phyloP scores from a whole-genome alignment of 1,140 invertebrate genomes.

The Polypedilum vanderplanki region DNA sequence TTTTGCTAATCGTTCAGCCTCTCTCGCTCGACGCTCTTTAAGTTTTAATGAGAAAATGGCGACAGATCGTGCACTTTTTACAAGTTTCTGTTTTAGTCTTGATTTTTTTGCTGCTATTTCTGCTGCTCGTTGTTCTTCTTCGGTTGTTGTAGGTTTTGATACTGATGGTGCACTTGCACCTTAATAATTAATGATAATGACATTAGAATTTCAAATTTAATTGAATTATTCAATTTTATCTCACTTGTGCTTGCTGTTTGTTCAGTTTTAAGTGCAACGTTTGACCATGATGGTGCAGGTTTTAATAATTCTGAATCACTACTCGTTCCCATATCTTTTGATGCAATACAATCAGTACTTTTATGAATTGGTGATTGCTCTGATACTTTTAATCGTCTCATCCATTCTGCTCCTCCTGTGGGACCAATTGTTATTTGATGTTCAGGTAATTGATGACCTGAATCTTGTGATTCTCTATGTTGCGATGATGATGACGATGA shows the following conservation, averaged over 20 bases:
- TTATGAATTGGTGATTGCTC: slow-evolving; percentile 51
- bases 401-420: slow-evolving; percentile 58
- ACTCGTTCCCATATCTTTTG: slow-evolving; percentile 47
- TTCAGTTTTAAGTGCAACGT: slow-evolving; percentile 35
- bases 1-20: slow-evolving; percentile 52
- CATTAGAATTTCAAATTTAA: slow-evolving; percentile 38
- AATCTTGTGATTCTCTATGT: background rate
- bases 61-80: slow-evolving; percentile 72
- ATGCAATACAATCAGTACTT: slow-evolving; percentile 60
- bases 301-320: slow-evolving; percentile 40
- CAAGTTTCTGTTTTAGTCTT: slow-evolving; percentile 50
- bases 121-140: slow-evolving; percentile 37
- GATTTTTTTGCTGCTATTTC: slow-evolving; percentile 60
- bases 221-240: slow-evolving; percentile 31
- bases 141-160: background rate
- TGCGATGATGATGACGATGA: slow-evolving; percentile 10
- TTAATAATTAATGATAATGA: slow-evolving; percentile 35
- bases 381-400: slow-evolving; percentile 49
- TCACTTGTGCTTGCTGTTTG: slow-evolving; percentile 31
- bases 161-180: slow-evolving; percentile 41
- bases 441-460: slow-evolving; percentile 34
- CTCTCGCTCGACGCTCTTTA: slow-evolving; percentile 64
- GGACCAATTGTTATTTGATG: slow-evolving; percentile 57
- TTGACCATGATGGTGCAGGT: slow-evolving; percentile 42
- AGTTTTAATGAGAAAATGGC: slow-evolving; percentile 74